A percentile compares a stretch with the other conserved stretches of the same genome.
These are phyloP conservation scores for Amphipoea lucens DNA, from an alignment of 2,888 invertebrate genomes.

Conservation along the genomic window DNA sequence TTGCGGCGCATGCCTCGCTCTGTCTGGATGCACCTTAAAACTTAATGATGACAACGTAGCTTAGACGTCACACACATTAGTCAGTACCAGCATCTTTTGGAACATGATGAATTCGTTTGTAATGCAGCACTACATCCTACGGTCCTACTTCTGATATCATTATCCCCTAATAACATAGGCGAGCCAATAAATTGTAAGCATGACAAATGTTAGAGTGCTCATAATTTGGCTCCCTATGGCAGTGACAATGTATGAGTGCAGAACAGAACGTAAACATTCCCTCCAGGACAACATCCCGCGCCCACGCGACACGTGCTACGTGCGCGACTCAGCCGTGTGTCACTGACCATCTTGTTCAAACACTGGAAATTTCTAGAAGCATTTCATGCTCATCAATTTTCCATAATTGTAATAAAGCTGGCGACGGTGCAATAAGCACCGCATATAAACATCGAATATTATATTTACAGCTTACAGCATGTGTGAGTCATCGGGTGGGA, in stretches of 20 bases:
- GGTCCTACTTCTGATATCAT: constrained; percentile 10
- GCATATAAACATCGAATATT: constrained; percentile 24
- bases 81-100: not conserved
- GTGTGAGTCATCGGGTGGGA: constrained; percentile 52
- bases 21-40: not conserved
- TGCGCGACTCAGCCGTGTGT: constrained; percentile 9
- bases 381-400: constrained; percentile 16
- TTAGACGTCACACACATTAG: not conserved
- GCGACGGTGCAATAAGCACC: constrained; percentile 5
- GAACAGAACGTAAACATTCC: constrained; percentile 36
- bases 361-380: constrained; percentile 38
- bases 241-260: constrained; percentile 8
- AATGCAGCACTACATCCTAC: not conserved
- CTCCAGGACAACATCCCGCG: constrained; percentile 22
- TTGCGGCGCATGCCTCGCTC: too few relatives aligned
- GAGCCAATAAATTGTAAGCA: constrained; percentile 2
- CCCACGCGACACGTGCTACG: constrained; percentile 29
- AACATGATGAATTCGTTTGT: constrained; percentile 2
- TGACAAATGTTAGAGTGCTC: constrained; percentile 29
- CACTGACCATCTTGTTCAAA: constrained; percentile 12
- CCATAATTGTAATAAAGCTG: constrained; percentile 20
- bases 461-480: constrained; percentile 39
- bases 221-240: constrained; percentile 29
- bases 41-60: not conserved
- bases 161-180: not conserved